These are phyloP conservation scores for Lonchura striata DNA, from an alignment of 2,113 vertebrate species.

Conservation along the genomic window DNA sequence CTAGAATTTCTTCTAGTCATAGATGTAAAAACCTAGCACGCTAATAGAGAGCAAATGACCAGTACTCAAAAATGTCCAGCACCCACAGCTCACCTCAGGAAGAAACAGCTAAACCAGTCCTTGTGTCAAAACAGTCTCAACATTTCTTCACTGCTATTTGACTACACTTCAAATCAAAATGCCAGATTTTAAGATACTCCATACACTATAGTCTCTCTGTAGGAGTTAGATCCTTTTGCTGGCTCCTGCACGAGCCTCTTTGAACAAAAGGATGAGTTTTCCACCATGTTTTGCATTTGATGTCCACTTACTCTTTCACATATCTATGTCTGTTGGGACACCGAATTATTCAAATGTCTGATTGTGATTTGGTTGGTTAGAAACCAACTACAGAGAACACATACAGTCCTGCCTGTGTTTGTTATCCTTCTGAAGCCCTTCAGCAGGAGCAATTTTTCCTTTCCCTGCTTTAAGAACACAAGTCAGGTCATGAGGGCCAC, in stretches of 20 bases:
- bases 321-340: not conserved
- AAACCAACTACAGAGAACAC: not conserved
- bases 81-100: not conserved
- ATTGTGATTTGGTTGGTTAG: not conserved
- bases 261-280: fast-evolving
- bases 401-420: not conserved
- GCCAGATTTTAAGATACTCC: not conserved
- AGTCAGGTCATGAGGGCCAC: not conserved
- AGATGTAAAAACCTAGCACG: not conserved
- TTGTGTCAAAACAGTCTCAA: not conserved
- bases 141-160: not conserved
- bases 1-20: not conserved
- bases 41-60: not conserved
- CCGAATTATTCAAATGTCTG: not conserved
- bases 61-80: not conserved
- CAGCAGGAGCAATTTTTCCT: not conserved
- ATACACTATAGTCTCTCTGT: not conserved
- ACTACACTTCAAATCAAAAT: not conserved
- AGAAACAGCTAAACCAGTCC: not conserved
- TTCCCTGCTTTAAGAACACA: not conserved
- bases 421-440: not conserved
- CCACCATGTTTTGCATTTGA: not conserved
- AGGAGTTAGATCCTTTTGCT: not conserved
- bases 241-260: not conserved
- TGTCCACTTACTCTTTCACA: not conserved